Base-by-base conservation (phyloP, 2,888 invertebrate genomes). In the Coremacera marginata region DNA sequence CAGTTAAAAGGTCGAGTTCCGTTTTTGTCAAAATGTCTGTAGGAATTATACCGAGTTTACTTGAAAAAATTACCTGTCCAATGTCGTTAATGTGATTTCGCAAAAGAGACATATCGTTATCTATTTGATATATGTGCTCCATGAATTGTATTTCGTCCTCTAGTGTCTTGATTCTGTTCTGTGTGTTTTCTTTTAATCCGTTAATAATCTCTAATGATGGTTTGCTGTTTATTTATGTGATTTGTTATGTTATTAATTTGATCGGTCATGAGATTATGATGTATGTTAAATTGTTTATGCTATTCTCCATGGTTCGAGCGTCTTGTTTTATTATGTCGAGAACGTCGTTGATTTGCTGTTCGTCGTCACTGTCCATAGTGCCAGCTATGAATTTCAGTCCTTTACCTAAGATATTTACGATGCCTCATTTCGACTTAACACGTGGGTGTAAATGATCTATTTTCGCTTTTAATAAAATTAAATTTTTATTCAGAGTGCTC, bases 211-310 rank as follows among this genome's bases (percentile, higher is more conserved):
- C 71, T 70, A 49, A 81, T 74, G 65, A 70, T 72, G 16, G 25
- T 55, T 68, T 81, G 80, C 74, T 81, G 77, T 51, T 71, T 65
- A 51, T 78, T 81, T 63, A 81, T 80, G 67, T 82, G 78, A 19
- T 14, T 75, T 7, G 79, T 80, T 34, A 81, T 82, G 70, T 79
- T 82, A 5, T 75, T 65, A 51, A 80, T 81, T 76, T 80, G 79
- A 25, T 75, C 60, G 57, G 72, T 60, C 25, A 80, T 75, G 11
- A 71, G 31, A 37, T 75, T 65, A 34, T 71, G 25, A 74, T n/a
- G 25, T 67, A 70, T 31, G 62, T 72, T 16, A 76, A 25, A 27
- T 27, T 27, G n/a, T 25, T 16, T 22, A 75, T 19, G 34, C 72
- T 75, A 31, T 79, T 71, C 22, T 73, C 70, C 19, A 52, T 25